phyloP scores from a whole-genome alignment of 2,888 invertebrate genomes.

The Erebia aethiops region DNA sequence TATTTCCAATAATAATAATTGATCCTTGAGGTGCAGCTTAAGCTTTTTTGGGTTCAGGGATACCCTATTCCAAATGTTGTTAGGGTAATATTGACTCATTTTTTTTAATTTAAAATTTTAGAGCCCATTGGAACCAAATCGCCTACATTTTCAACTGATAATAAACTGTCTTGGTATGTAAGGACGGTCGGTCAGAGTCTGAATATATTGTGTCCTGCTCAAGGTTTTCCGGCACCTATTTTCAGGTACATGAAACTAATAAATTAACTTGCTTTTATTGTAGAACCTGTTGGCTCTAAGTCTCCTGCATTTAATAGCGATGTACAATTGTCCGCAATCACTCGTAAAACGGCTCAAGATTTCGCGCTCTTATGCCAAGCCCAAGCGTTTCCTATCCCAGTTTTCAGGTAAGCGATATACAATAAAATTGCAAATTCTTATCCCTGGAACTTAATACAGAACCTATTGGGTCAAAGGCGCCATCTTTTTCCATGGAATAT shows the following conservation, averaged over 20 bases:
- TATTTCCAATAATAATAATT: background rate
- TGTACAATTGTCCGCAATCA: constrained; percentile 86
- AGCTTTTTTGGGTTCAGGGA: constrained; percentile 76
- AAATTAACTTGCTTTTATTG: constrained; percentile 55
- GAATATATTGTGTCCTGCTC: constrained; percentile 84
- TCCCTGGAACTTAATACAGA: constrained; percentile 66
- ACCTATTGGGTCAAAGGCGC: constrained; percentile 84
- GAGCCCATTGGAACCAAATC: constrained; percentile 85
- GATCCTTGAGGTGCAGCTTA: background rate
- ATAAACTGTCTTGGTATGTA: constrained; percentile 84
- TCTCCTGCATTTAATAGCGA: constrained; percentile 88
- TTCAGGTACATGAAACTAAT: constrained; percentile 83
- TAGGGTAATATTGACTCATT: constrained; percentile 47
- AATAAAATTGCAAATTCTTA: constrained; percentile 52
- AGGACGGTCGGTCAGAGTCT: constrained; percentile 78
- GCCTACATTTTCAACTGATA: constrained; percentile 83
- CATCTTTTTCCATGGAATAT: constrained; percentile 80
- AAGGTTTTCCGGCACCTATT: constrained; percentile 87
- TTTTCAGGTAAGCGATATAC: constrained; percentile 71
- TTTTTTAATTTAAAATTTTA: constrained; percentile 56
- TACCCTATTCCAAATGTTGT: constrained; percentile 87
- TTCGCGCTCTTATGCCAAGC: constrained; percentile 89
- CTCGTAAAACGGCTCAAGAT: constrained; percentile 84
- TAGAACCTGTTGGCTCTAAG: constrained; percentile 88
- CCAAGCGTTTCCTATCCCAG: constrained; percentile 88